Conservation (phyloP, 2,113 vertebrate genomes). For the Coreoperca whiteheadi region DNA sequence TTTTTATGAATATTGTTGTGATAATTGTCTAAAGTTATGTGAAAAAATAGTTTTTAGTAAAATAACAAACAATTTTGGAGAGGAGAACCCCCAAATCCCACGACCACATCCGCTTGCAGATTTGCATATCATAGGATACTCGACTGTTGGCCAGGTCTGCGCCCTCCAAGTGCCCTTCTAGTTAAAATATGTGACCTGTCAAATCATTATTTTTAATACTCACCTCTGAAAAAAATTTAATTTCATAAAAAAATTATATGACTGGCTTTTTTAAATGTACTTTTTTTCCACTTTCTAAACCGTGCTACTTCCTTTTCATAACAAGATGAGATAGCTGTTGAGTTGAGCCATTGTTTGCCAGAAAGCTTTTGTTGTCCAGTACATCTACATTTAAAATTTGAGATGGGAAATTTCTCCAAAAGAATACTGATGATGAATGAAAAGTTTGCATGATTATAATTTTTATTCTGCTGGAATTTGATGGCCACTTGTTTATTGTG, state of each 20-base stretch:
- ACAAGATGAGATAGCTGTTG: background rate
- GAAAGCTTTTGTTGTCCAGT: background rate
- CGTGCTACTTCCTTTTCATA: background rate
- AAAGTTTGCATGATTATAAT: background rate
- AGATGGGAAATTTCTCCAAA: background rate
- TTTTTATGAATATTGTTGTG: no score
- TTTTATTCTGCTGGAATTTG: background rate
- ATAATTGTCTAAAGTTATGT: no score
- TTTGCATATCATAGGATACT: no score
- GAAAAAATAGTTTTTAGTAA: no score
- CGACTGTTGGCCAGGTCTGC: no score
- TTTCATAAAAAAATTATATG: no score
- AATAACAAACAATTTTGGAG: no score
- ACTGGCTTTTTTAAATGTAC: no score
- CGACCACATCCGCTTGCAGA: no score
- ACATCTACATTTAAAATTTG: background rate
- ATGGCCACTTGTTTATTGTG: background rate
- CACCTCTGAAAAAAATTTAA: background rate
- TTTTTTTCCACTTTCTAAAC: background rate
- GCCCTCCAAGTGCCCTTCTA: no score
- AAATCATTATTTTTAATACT: no score
- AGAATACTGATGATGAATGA: background rate
- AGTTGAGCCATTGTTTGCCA: background rate
- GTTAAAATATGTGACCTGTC: background rate
- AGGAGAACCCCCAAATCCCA: no score